Evolutionary conservation across 2,797 vertebrate species (phyloP), one percentile per base, ranked within the genome.

Genomic region (Chrosomus eos): DNA sequence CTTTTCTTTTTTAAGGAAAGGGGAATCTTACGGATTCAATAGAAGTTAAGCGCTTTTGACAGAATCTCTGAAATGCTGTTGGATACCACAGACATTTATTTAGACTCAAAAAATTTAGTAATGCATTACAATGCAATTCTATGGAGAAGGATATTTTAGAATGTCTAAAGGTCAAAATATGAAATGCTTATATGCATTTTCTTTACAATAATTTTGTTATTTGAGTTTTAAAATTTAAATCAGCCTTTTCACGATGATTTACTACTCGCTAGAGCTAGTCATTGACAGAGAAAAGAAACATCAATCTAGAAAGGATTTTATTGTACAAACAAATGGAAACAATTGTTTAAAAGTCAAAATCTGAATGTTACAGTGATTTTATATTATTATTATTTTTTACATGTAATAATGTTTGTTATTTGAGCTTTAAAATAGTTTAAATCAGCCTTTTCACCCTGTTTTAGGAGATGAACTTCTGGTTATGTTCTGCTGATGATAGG

Each of bases 1-100:
- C 72, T 38, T 83, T 80, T 80, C 84, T 58, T 64, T 43, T 6
- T 73, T 79, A 86, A 85, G 81, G 81, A 80, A 64, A 23, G 8
- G 19, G 26, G 23, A 83, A 55, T 67, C 13, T 83, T 83, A 38
- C n/a, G 16, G 45, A 38, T 53, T 67, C 43, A 55, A 26, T 31
- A 14, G 43, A 83, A 66, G 28, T 18, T 74, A 75, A 83, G 23
- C 3, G 11, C 33, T 68, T 68, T 83, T 76, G 72, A 83, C n/a
- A 36, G 82, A 66, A 66, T 66, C 81, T 51, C 43, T 83, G 7
- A 66, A 43, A 48, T 48, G 76, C 40, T 23, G 40, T 33, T 51
- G 62, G 28, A 80, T 38, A 26, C 28, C 19, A 62, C 38, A 58
- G 33, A 16, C 68, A 76, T 76, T 28, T 0, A 31, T 72, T 31